Evolutionary conservation across 1,140 invertebrate species (phyloP).

Genomic region (Hylaeus anthracinus): DNA sequence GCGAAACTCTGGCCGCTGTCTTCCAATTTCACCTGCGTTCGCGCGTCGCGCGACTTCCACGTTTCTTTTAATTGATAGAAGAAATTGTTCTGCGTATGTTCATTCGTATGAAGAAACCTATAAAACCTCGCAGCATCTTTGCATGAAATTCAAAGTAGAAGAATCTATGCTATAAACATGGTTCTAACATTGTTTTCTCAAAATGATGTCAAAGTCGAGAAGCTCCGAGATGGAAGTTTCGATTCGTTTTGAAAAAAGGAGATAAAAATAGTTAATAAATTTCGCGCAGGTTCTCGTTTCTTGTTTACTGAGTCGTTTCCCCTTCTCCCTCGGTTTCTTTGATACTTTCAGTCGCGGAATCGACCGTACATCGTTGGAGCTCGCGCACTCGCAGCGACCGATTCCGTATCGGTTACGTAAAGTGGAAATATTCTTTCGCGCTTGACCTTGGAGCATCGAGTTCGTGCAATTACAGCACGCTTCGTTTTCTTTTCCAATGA

Average conservation of each 20-base stretch:
- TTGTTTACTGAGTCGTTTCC: not conserved
- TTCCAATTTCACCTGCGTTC: not conserved
- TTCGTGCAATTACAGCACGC: constrained; percentile 11
- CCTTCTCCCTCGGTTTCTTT: not conserved
- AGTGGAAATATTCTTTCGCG: not conserved
- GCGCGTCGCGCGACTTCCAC: not conserved
- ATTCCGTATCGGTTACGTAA: constrained; percentile 15
- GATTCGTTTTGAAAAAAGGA: no score
- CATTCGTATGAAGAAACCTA: no score
- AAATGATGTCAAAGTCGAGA: no score
- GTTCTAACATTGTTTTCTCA: no score
- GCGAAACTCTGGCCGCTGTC: not conserved
- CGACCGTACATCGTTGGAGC: not conserved
- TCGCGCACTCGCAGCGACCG: not conserved
- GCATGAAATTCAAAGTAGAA: no score
- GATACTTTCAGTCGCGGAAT: not conserved
- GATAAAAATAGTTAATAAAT: no score
- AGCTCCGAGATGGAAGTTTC: no score
- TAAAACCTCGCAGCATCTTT: no score
- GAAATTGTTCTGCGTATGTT: no score
- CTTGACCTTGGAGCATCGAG: constrained; percentile 30
- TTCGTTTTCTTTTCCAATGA: constrained; percentile 38
- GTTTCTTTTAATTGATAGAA: not conserved
- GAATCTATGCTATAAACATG: no score
- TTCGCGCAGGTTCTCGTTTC: no score